Percentiles rank a stretch among this genome's conserved stretches.
Conservation (phyloP, 1,140 invertebrate species). For the Phymastichus coffea region DNA sequence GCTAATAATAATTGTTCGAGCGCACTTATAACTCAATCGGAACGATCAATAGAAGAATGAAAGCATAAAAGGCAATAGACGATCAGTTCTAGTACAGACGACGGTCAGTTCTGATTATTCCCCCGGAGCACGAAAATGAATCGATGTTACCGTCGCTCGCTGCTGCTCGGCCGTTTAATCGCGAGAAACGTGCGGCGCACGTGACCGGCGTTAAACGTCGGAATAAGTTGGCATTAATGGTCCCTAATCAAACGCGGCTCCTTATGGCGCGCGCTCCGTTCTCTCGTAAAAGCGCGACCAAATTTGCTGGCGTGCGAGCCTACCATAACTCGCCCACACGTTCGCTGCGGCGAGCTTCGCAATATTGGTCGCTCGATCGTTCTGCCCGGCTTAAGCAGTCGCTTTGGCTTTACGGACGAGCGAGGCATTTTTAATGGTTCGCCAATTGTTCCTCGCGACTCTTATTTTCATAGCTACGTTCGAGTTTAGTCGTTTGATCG, state of each 20-base stretch:
- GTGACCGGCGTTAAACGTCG: conserved; percentile 44
- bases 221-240: conserved; percentile 49
- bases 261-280: conserved; percentile 1
- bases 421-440: too few relatives aligned
- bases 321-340: neutral
- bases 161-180: neutral
- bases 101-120: conserved; percentile 2
- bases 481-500: too few relatives aligned
- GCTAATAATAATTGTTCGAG: too few relatives aligned
- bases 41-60: too few relatives aligned
- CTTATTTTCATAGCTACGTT: too few relatives aligned
- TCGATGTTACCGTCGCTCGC: neutral
- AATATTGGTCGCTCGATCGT: too few relatives aligned
- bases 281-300: neutral
- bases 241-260: conserved; percentile 47
- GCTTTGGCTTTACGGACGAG: too few relatives aligned
- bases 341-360: neutral
- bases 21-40: too few relatives aligned
- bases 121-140: conserved; percentile 7
- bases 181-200: conserved; percentile 33
- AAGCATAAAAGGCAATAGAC: too few relatives aligned
- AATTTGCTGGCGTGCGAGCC: conserved; percentile 8
- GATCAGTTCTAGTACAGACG: too few relatives aligned
- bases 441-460: too few relatives aligned
- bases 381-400: too few relatives aligned